Percentiles rank a stretch among this genome's conserved stretches.
These are phyloP conservation scores for Drosophila vallismaia DNA, from an alignment of 2,888 invertebrate species.

Conservation along the genomic window DNA sequence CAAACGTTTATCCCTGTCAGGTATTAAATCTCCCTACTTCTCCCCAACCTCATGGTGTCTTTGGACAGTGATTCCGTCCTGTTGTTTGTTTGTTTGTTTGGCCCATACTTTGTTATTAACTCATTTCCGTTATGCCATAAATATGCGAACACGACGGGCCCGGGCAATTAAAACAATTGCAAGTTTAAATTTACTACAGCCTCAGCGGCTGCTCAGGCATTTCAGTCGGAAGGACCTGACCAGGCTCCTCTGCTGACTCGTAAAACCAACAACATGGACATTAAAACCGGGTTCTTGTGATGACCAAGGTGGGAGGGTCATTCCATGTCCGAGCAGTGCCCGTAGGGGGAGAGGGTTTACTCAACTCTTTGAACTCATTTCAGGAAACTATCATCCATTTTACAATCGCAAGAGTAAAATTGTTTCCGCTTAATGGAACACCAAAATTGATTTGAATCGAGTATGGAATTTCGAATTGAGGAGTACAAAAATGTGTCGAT, in stretches of 20 bases:
- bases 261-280: conserved; percentile 72
- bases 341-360: background rate
- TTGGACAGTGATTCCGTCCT: conserved; percentile 41
- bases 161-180: conserved; percentile 77
- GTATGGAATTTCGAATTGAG: background rate
- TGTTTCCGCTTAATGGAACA: conserved; percentile 13
- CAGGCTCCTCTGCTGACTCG: conserved; percentile 57
- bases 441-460: background rate
- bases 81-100: conserved; percentile 41
- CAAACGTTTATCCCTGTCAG: conserved; percentile 77
- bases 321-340: background rate
- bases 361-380: background rate
- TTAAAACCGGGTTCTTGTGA: conserved; percentile 53
- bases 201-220: conserved; percentile 53
- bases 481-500: conserved; percentile 2
- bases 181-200: conserved; percentile 75
- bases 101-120: conserved; percentile 77
- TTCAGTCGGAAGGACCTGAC: conserved; percentile 1
- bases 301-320: conserved; percentile 22
- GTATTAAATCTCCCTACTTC: conserved; percentile 62
- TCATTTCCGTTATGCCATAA: conserved; percentile 79
- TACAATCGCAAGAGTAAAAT: conserved; percentile 5
- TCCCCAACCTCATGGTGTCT: conserved; percentile 25
- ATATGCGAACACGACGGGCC: conserved; percentile 76
- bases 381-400: conserved; percentile 13